A percentile compares a stretch with the other conserved stretches of the same genome.
phyloP scores from a whole-genome alignment of 2,113 vertebrate species.

The Paralichthys olivaceus region DNA sequence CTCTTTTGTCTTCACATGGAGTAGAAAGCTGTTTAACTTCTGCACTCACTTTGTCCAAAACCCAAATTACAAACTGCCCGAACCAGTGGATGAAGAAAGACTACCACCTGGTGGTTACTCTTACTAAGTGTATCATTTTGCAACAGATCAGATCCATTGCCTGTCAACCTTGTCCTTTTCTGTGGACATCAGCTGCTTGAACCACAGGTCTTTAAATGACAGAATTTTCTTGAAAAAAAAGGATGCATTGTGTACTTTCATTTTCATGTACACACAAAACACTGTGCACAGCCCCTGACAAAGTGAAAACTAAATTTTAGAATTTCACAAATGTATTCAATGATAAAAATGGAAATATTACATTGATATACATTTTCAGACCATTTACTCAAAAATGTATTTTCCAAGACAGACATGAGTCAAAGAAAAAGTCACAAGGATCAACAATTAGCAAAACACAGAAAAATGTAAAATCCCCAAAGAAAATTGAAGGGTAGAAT shows the following conservation, averaged over 20 bases:
- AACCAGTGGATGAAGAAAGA: not conserved
- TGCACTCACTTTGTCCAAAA: not conserved
- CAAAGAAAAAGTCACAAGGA: too few relatives aligned
- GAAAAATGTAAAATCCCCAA: too few relatives aligned
- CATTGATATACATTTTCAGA: too few relatives aligned
- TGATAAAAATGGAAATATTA: too few relatives aligned
- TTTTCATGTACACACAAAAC: not conserved
- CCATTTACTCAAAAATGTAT: too few relatives aligned
- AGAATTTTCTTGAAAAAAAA: not conserved
- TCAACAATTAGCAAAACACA: too few relatives aligned
- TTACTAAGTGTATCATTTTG: not conserved
- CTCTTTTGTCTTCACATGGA: not conserved
- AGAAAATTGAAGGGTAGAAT: too few relatives aligned
- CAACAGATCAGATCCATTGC: not conserved
- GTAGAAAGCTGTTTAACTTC: not conserved
- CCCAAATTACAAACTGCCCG: not conserved
- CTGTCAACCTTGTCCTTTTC: not conserved
- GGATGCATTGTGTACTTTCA: not conserved
- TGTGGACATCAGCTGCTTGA: not conserved
- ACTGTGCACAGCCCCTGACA: not conserved
- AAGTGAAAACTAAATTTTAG: too few relatives aligned
- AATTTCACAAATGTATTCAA: too few relatives aligned
- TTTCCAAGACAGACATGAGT: too few relatives aligned
- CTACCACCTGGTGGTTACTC: slow-evolving; percentile 31
- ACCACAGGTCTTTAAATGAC: not conserved